Evolutionary conservation across 2,888 invertebrate species (phyloP), one percentile per base, ranked within the genome.

Genomic region (Caenorhabditis sulstoni): DNA sequence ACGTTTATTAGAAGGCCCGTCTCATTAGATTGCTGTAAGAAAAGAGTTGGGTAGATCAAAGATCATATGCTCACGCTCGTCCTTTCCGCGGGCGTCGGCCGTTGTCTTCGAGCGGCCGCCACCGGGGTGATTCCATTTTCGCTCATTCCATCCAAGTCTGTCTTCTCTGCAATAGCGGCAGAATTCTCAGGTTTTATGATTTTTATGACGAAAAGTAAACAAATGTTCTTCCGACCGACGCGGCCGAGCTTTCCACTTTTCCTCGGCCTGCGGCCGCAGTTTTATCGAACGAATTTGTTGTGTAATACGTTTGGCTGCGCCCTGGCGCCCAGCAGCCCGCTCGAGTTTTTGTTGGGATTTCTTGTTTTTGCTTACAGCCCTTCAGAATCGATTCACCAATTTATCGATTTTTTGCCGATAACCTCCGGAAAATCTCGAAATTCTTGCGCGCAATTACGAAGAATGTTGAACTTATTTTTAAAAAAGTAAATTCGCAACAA

Each of bases 1-100:
- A 98, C 96, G 73, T 96, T 95, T 94, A 97, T 97, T 85, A 98
- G 86, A 78, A 91, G 90, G 14, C 87, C 87, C 9, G 86, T 81
- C 49, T 79, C 79, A 22, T 65, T 65, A 5, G 68, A 67, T 74
- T 79, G 64, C 29, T 29, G 29, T 3, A 29, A 29, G 76, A 84
- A 85, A 9, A 52, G 12, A 35, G 12, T 3, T n/a, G 16, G 12
- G 7, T 39, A 4, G 29, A 47, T 53, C 41, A 47, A 45, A 18
- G 20, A 66, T 29, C 8, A 55, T 55, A 47, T 5, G 11, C 77
- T 70, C 18, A 76, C 76, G 23, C 62, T 76, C 22, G 61, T 41
- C 29, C 77, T 57, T 45, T 70, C 75, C n/a, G 70, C 35, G 5
- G 74, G 68, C 58, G 41, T 53, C 29, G 71, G 65, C 20, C 68